Evolutionary conservation across 2,797 vertebrate species (phyloP), one percentile per base, ranked within the genome.

Genomic region (Peromyscus attwateri): DNA sequence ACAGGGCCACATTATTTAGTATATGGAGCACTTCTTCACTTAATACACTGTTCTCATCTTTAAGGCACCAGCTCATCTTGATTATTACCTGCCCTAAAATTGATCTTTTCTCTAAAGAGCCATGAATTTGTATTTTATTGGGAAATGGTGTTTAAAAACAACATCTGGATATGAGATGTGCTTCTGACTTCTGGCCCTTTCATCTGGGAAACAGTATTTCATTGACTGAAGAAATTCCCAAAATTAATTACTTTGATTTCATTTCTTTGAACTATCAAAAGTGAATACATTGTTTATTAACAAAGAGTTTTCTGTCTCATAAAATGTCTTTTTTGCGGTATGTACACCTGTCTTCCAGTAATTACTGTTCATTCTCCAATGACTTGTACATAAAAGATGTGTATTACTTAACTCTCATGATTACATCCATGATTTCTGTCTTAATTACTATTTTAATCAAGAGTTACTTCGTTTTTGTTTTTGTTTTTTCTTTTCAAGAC

Each of bases 201-300:
- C 5, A 73, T 55, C 9, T 52, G 43, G 57, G 62, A 93, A 89
- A 96, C 23, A 75, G 2, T 0, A 70, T 94, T 81, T 91, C 71
- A 93, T 49, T 57, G 21, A 94, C 55, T 79, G 43, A 90, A 82
- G 25, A 68, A 60, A 87, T 46, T 40, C 25, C 1, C 49, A 94
- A 77, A 95, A 81, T 79, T 62, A 89, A 55, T n/a, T 70, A 89
- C 2, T 89, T 60, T 82, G 49, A 87, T 66, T 94, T 95, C 31
- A 71, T 89, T 94, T 96, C 16, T 92, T 92, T 93, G 31, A 95
- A 91, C 29, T 94, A 82, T 90, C 77, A 92, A 84, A 91, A 91
- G 27, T 84, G 31, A 89, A 85, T 23, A 94, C 43, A 76, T n/a
- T 46, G 40, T 85, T 92, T 83, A 92, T 37, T 87, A 97, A 89